Percentiles rank a stretch among this genome's conserved stretches.
These are phyloP conservation scores for Phengaris alcon DNA, from an alignment of 2,888 invertebrate genomes.

Conservation along the genomic window DNA sequence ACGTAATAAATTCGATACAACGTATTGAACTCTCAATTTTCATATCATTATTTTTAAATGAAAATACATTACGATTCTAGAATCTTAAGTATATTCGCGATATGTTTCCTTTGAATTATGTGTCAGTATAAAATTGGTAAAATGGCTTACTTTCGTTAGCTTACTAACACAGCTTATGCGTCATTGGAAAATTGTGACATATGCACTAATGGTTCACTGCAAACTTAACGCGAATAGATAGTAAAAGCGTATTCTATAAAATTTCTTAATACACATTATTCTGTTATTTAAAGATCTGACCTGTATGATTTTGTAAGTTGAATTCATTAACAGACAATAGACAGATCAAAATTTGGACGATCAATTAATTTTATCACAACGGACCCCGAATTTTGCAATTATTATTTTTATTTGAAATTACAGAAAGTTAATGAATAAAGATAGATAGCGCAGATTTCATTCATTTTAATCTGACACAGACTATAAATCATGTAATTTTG, in stretches of 20 bases:
- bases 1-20: conserved; percentile 17
- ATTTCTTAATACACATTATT: too few relatives aligned
- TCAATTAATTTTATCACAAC: conserved; percentile 9
- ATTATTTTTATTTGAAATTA: conserved; percentile 23
- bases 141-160: too few relatives aligned
- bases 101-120: too few relatives aligned
- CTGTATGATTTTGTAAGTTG: background rate
- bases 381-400: conserved; percentile 14
- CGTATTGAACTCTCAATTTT: background rate
- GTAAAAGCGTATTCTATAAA: too few relatives aligned
- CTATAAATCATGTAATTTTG: conserved; percentile 38
- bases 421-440: conserved; percentile 33
- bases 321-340: background rate
- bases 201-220: too few relatives aligned
- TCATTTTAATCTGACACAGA: conserved; percentile 34
- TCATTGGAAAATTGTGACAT: too few relatives aligned
- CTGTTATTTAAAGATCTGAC: background rate
- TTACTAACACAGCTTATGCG: too few relatives aligned
- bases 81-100: background rate
- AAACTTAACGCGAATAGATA: too few relatives aligned
- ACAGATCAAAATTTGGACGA: conserved; percentile 9
- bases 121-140: too few relatives aligned
- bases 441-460: conserved; percentile 34
- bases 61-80: background rate
- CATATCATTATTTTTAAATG: conserved; percentile 1